These are phyloP conservation scores for Sula dactylatra DNA, from an alignment of 2,113 vertebrate species.

Conservation along the genomic window DNA sequence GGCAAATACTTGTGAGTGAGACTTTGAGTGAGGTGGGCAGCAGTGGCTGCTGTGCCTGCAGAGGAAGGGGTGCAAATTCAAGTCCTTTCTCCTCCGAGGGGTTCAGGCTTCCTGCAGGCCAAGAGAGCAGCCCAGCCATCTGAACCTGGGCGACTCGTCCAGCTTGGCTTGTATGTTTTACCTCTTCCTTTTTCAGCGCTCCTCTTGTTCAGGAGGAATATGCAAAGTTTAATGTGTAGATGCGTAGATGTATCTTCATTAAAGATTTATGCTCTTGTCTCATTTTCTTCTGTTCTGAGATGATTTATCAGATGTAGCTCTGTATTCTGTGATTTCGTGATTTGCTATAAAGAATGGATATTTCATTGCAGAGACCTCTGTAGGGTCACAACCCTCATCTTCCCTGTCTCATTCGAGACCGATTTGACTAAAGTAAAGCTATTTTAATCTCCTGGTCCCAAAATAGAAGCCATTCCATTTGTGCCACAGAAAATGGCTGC, in stretches of 20 bases:
- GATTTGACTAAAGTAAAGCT: constrained; percentile 38
- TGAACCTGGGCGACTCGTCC: background rate
- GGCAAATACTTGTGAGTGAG: background rate
- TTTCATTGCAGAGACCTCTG: background rate
- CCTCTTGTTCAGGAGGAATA: background rate
- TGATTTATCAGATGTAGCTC: background rate
- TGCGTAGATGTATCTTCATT: background rate
- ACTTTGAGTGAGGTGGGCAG: background rate
- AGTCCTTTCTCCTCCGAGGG: accelerated
- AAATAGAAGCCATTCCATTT: constrained; percentile 53
- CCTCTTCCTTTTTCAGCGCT: background rate
- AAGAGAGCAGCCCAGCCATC: background rate
- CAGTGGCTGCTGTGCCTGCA: background rate
- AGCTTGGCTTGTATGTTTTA: background rate
- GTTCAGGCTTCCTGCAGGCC: background rate
- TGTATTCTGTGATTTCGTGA: background rate
- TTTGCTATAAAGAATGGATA: background rate
- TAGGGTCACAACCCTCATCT: background rate
- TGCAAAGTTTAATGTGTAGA: background rate
- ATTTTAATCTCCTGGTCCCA: constrained; percentile 46
- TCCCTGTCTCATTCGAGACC: background rate
- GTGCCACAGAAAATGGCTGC: background rate
- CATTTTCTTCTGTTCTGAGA: background rate
- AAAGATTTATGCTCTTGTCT: background rate
- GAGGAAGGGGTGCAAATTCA: background rate